Conservation (phyloP, 1,140 invertebrate genomes). For the Drosophila micromelanica region DNA sequence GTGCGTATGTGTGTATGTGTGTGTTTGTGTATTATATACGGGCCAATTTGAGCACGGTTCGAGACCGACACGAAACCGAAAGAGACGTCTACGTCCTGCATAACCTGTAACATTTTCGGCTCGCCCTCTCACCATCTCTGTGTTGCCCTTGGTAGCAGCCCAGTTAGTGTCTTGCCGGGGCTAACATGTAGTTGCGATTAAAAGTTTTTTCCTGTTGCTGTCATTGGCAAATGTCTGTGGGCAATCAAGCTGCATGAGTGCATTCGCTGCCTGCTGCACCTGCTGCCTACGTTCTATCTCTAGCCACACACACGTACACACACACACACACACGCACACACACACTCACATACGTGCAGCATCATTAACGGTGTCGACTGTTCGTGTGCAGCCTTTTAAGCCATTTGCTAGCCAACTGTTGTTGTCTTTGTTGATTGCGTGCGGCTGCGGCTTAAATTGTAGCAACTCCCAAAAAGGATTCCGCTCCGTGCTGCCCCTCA, state of each 20-base stretch:
- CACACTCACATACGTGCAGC: slow-evolving; percentile 14
- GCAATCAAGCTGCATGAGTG: slow-evolving; percentile 80
- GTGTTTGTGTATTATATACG: slow-evolving; percentile 1
- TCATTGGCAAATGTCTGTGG: slow-evolving; percentile 58
- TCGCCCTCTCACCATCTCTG: neutral
- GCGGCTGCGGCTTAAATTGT: slow-evolving; percentile 20
- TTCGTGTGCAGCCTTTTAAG: slow-evolving; percentile 16
- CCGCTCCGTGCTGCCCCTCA: neutral
- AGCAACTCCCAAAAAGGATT: slow-evolving; percentile 7
- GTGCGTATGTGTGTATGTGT: neutral
- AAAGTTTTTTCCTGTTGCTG: slow-evolving; percentile 46
- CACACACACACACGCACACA: neutral
- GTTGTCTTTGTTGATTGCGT: slow-evolving; percentile 60
- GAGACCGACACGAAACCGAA: slow-evolving; percentile 8
- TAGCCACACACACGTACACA: neutral
- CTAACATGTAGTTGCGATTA: slow-evolving; percentile 42
- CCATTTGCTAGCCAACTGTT: slow-evolving; percentile 10
- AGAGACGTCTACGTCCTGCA: slow-evolving; percentile 11
- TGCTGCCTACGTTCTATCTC: slow-evolving; percentile 26
- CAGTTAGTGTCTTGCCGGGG: slow-evolving; percentile 10
- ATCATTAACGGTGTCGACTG: slow-evolving; percentile 39
- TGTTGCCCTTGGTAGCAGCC: slow-evolving; percentile 1
- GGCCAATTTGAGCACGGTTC: slow-evolving; percentile 24
- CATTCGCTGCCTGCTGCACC: slow-evolving; percentile 43
- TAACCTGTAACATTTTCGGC: slow-evolving; percentile 13